These are phyloP conservation scores for Merops nubicus DNA, from an alignment of 2,113 vertebrate species.

Conservation along the genomic window DNA sequence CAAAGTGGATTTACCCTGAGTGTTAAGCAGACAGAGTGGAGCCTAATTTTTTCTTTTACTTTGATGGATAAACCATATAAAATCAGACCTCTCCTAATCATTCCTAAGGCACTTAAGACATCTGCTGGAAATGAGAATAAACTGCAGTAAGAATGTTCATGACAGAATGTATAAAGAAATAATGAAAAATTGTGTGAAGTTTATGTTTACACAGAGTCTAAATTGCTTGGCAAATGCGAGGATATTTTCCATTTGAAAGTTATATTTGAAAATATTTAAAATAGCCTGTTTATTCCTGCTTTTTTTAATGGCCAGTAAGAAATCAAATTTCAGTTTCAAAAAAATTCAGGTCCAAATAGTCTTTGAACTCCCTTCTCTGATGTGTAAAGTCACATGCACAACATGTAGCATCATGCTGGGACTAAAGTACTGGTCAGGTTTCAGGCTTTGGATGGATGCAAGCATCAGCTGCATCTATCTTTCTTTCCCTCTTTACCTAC, in stretches of 20 bases:
- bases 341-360: neutral
- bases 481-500: neutral
- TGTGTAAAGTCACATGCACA: neutral
- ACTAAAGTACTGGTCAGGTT: neutral
- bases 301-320: neutral
- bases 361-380: neutral
- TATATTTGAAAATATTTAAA: neutral
- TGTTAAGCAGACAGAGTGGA: neutral
- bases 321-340: neutral
- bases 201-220: neutral
- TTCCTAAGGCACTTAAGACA: conserved; percentile 57
- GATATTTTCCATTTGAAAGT: neutral
- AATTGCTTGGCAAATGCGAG: neutral
- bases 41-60: neutral
- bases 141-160: conserved; percentile 22
- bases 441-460: neutral
- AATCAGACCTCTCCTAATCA: neutral
- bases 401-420: neutral
- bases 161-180: neutral
- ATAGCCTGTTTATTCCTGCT: neutral
- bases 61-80: neutral
- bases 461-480: neutral
- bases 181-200: neutral
- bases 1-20: neutral
- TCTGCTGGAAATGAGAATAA: conserved; percentile 50